Evolutionary conservation across 2,797 vertebrate genomes (phyloP), one percentile per base, ranked within the genome.

Genomic region (Enteromius viviparus): DNA sequence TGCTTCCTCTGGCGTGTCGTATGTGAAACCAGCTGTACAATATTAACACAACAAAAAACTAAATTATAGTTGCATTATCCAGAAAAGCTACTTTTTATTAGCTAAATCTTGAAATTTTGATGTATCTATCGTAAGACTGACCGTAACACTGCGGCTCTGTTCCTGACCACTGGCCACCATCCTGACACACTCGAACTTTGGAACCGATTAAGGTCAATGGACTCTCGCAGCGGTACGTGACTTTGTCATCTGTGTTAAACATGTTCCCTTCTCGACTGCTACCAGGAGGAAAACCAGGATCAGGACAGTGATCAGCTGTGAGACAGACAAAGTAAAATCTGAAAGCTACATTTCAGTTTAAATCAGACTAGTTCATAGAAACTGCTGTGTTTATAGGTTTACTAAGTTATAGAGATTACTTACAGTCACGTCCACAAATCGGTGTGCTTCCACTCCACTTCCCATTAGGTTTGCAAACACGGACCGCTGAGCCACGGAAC

Each of bases 251-350:
- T 2, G 94, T 91, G 6, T 90, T 86, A 82, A 94, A 95, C 9
- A 85, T 81, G 26, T 9, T 80, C 8, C 93, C 94, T 49, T 85
- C 71, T 86, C 94, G 93, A 51, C 72, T 89, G 23, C 89, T 82
- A 55, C 95, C 95, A 1, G 94, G 89, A 0, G 95, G 95, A 55
- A 91, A 78, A 3, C 94, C 95, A 0, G 94, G 95, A 76, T 94
- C 94, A 58, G 86, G 85, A 76, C 95, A 95, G 82, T 92, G 81
- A 3, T 89, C 88, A 26, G 84, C 95, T 95, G 90, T 19, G 45
- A 55, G 42, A 17, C 17, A 53, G 9, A 69, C 19, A 12, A 34
- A 53, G 11, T n/a, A 10, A n/a, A 8, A 3, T 55, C 8, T n/a
- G 53, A 55, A 55, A 53, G 9, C 0, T 62, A 6, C 58, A 62